These are phyloP conservation scores for Pangasius macronema DNA, from an alignment of 2,797 vertebrate genomes.

Conservation along the genomic window DNA sequence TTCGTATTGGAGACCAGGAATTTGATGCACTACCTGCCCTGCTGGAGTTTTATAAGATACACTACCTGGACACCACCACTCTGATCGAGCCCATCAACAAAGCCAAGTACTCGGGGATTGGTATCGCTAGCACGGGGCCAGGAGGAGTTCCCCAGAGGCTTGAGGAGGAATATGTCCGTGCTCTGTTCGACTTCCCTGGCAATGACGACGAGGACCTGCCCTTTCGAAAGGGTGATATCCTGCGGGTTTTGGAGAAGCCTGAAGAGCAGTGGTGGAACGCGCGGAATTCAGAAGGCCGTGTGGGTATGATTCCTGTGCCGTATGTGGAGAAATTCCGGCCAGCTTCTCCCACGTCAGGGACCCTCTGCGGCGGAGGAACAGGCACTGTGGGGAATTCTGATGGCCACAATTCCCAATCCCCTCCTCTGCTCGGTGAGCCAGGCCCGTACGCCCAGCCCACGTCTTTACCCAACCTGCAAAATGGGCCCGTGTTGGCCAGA, in stretches of 20 bases:
- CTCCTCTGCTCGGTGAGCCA: slow-evolving; percentile 88
- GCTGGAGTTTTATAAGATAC: slow-evolving; percentile 99
- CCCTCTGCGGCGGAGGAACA: slow-evolving; percentile 75
- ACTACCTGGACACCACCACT: slow-evolving; percentile 99
- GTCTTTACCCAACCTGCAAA: slow-evolving; percentile 97
- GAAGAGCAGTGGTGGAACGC: slow-evolving; percentile 99
- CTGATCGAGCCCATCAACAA: slow-evolving; percentile 95
- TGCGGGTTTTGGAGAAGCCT: slow-evolving; percentile 93
- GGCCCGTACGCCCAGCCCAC: slow-evolving; percentile 98
- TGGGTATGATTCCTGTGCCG: slow-evolving; percentile 97
- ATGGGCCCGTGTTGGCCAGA: slow-evolving; percentile 96
- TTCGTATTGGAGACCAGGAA: slow-evolving; percentile 97
- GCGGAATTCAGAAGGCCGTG: slow-evolving; percentile 89
- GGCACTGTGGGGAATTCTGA: slow-evolving; percentile 84
- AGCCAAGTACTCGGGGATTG: slow-evolving; percentile 81
- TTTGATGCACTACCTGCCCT: slow-evolving; percentile 94
- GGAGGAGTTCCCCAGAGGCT: slow-evolving; percentile 81
- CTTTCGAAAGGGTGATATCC: slow-evolving; percentile 94
- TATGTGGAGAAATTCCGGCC: slow-evolving; percentile 97
- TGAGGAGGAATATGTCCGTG: slow-evolving; percentile 92
- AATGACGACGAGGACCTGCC: slow-evolving; percentile 98
- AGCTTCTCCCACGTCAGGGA: slow-evolving; percentile 82
- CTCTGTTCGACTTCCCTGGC: slow-evolving; percentile 97
- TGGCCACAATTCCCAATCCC: slow-evolving; percentile 76
- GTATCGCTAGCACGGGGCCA: slow-evolving; percentile 59